These are phyloP conservation scores for Capitulum mitella DNA, from an alignment of 2,888 invertebrate genomes.

Conservation along the genomic window DNA sequence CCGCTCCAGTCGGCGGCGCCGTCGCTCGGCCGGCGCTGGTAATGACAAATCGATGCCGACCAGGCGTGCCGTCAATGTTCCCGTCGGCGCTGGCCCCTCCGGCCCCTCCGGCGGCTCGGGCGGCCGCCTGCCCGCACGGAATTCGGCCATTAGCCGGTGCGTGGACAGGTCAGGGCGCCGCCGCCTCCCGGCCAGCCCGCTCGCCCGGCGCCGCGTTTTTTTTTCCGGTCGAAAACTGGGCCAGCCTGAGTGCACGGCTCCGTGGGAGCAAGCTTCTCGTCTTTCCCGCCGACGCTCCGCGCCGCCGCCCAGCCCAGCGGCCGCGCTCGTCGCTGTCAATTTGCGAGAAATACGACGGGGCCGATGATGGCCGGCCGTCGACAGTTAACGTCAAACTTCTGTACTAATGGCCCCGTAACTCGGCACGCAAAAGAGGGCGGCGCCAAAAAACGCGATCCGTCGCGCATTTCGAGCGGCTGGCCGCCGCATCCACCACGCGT, in stretches of 20 bases:
- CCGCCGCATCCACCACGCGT: background rate
- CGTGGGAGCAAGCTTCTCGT: too few relatives aligned
- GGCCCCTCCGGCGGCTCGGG: too few relatives aligned
- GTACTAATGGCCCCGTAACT: background rate
- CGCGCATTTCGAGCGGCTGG: background rate
- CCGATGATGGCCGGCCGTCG: background rate
- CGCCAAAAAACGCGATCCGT: background rate
- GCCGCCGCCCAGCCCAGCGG: too few relatives aligned
- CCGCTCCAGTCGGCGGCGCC: too few relatives aligned
- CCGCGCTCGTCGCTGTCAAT: background rate
- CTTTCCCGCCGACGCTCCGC: background rate
- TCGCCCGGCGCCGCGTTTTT: background rate
- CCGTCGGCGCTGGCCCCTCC: too few relatives aligned
- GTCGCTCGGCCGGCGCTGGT: background rate
- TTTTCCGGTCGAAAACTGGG: too few relatives aligned
- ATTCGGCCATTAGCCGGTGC: background rate
- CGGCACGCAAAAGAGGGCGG: constrained; percentile 11
- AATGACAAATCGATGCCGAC: constrained; percentile 2
- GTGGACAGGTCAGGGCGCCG: background rate
- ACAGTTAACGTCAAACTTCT: constrained; percentile 4
- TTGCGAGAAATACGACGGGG: background rate
- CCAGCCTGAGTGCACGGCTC: too few relatives aligned
- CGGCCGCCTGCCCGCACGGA: background rate
- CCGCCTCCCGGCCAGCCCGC: background rate
- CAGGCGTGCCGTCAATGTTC: background rate